Conservation (phyloP, 2,888 invertebrate species). For the Amblyjoppa proteus region DNA sequence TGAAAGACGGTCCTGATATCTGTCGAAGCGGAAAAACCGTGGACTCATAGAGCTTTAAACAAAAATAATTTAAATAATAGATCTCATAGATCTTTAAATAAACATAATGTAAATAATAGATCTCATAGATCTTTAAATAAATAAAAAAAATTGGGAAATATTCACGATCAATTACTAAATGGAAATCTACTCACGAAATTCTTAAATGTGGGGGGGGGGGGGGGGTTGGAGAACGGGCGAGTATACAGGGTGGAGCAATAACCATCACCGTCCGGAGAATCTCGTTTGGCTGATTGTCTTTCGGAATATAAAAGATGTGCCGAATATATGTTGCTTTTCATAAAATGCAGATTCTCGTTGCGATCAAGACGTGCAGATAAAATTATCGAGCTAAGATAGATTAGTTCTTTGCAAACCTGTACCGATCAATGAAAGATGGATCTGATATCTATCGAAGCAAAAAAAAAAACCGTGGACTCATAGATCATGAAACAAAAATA, state of each 20-base stretch:
- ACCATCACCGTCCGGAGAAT: constrained; percentile 22
- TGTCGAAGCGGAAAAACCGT: no score
- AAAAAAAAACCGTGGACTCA: background rate
- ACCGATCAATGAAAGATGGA: background rate
- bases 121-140: background rate
- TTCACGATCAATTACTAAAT: no score
- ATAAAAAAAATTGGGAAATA: background rate
- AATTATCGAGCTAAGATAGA: no score
- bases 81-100: no score
- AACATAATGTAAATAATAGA: constrained; percentile 5
- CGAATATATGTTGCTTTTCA: no score
- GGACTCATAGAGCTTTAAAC: background rate
- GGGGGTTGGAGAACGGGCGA: background rate
- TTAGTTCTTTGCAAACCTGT: no score
- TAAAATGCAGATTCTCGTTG: no score
- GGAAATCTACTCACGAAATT: background rate
- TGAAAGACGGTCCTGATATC: no score
- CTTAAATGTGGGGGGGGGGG: no score
- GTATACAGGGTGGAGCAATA: constrained; percentile 34
- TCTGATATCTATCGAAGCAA: background rate
- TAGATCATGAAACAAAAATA: no score
- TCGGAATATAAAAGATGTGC: background rate
- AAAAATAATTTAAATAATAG: no score
- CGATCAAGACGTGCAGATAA: background rate
- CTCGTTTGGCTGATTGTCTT: background rate